Evolutionary conservation across 2,888 invertebrate species (phyloP), one percentile per base, ranked within the genome.

Genomic region (Dione vanillae): DNA sequence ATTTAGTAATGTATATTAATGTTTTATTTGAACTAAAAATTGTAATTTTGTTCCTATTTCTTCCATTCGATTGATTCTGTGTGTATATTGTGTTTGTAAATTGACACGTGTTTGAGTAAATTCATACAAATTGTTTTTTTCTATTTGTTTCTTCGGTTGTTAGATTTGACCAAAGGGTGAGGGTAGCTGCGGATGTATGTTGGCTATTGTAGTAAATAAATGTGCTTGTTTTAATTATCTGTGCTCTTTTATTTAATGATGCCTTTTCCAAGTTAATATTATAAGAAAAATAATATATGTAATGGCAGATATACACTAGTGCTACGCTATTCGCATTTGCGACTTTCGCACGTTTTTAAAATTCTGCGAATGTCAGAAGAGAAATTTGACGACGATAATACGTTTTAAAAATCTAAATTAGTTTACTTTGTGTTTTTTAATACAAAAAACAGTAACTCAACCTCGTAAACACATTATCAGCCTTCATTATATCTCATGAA

Each of bases 121-220:
- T 69, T 52, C 47, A 49, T 41, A 43, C 51, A 67, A 58, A 47
- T 49, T 65, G 20, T 41, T 45, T 61, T 49, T 65, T 54, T 68
- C n/a, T n/a, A n/a, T 73, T 70, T 67, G 45, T 58, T 68, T 69
- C 12, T 16, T 61, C 45, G 61, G 67, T 68, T 75, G 66, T 73
- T 70, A 73, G 78, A 76, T 79, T 78, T 81, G 82, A 85, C 83
- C 85, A 83, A 83, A 84, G 83, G 78, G 79, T 74, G 77, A 77
- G 61, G 76, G 78, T 77, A 77, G 75, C 75, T 84, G 83, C 83
- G 80, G 79, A 84, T 81, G 85, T 86, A 87, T 85, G 86, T 86
- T 85, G 81, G 85, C 84, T 85, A 83, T 83, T 85, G 81, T 85
- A 84, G 81, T 82, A 80, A 86, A 85, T 88, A 86, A 86, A 88